phyloP scores from a whole-genome alignment of 1,140 invertebrate genomes.

The Harpegnathos saltator region DNA sequence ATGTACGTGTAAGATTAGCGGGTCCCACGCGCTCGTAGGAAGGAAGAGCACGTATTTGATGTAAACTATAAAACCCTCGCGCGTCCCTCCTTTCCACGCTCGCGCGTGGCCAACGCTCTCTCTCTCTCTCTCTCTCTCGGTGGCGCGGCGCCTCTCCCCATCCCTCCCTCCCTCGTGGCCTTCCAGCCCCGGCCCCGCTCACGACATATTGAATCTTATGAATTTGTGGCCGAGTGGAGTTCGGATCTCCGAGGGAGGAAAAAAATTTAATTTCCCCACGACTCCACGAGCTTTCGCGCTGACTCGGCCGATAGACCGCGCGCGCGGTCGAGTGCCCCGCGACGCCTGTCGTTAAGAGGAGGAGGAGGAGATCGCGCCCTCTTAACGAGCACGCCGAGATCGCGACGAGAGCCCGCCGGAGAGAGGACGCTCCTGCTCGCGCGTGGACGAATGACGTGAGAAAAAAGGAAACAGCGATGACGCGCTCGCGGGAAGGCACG shows the following conservation, averaged over 20 bases:
- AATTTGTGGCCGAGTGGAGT: conserved; percentile 78
- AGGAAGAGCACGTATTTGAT: conserved; percentile 78
- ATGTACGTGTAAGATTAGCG: conserved; percentile 60
- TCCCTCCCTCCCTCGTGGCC: conserved; percentile 31
- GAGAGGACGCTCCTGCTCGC: too few species aligned
- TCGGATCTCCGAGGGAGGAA: conserved; percentile 70
- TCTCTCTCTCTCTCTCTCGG: conserved; percentile 50
- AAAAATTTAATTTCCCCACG: conserved; percentile 82
- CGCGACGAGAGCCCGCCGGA: too few species aligned
- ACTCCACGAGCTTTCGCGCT: conserved; percentile 74
- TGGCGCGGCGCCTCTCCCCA: conserved; percentile 41
- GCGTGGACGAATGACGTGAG: too few species aligned
- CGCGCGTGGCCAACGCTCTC: conserved; percentile 51
- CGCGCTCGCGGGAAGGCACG: background rate
- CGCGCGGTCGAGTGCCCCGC: background rate
- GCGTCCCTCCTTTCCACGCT: conserved; percentile 23
- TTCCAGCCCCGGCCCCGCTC: conserved; percentile 63
- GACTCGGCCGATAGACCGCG: conserved; percentile 57
- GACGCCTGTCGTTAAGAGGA: background rate
- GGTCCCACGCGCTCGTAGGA: conserved; percentile 54
- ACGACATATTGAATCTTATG: conserved; percentile 83
- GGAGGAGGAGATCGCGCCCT: background rate
- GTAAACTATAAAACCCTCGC: conserved; percentile 78
- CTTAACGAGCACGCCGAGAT: background rate
- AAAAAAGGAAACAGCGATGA: too few species aligned